Conservation (phyloP, 2,113 vertebrate species). For the Psophia crepitans region DNA sequence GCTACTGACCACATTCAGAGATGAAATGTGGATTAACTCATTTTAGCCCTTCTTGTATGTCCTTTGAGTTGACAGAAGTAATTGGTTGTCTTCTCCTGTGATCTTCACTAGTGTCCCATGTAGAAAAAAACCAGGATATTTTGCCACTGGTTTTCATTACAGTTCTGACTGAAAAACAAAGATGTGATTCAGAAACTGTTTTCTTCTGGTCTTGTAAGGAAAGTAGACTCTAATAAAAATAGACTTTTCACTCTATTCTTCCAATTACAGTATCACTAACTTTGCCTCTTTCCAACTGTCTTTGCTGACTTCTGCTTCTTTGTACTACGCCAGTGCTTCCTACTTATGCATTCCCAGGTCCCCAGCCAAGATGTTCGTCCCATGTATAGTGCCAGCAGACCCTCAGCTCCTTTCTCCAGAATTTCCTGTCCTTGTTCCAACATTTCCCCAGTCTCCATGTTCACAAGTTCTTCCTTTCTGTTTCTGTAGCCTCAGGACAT, state of each 20-base stretch:
- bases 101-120: background rate
- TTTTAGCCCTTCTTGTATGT: background rate
- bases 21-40: accelerated
- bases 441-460: background rate
- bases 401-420: background rate
- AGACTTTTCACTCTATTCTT: background rate
- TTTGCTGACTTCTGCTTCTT: background rate
- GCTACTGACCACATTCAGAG: background rate
- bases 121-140: background rate
- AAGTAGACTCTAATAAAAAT: background rate
- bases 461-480: background rate
- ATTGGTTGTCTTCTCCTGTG: background rate
- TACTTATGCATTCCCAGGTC: background rate
- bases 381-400: background rate
- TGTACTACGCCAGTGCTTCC: background rate
- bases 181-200: background rate
- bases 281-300: background rate
- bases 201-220: background rate
- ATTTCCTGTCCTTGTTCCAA: background rate
- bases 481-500: background rate
- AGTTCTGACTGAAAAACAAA: background rate
- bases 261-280: background rate
- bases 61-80: background rate
- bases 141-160: background rate
- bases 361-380: background rate